phyloP scores from a whole-genome alignment of 2,113 vertebrate genomes.

The Neopipo cinnamomea region DNA sequence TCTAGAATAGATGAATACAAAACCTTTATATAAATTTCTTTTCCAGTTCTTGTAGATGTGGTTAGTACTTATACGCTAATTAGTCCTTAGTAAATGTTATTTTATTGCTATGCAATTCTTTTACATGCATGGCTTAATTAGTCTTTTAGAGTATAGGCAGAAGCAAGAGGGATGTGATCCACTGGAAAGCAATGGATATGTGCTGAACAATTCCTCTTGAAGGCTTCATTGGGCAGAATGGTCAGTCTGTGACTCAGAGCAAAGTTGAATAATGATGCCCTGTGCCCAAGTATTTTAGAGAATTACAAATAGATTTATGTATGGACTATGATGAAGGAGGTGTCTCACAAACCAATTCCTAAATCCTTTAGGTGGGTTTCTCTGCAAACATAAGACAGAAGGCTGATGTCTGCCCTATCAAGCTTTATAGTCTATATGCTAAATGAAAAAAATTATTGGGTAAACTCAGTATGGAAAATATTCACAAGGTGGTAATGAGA shows the following conservation, averaged over 20 bases:
- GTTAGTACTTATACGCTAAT: neutral
- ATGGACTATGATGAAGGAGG: neutral
- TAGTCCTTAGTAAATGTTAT: neutral
- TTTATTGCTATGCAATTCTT: neutral
- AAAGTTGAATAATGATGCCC: neutral
- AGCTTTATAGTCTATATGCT: neutral
- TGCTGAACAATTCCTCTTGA: neutral
- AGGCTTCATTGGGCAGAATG: neutral
- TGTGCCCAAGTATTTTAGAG: neutral
- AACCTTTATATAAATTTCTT: neutral
- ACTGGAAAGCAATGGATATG: neutral
- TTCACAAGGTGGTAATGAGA: neutral
- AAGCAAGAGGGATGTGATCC: neutral
- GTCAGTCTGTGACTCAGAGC: neutral
- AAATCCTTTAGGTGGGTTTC: neutral
- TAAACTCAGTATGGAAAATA: neutral
- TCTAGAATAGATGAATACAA: neutral
- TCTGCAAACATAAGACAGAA: neutral
- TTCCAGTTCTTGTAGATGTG: neutral
- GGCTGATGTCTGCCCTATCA: neutral
- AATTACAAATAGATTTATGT: neutral
- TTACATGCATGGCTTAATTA: neutral
- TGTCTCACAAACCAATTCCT: neutral
- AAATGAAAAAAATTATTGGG: neutral
- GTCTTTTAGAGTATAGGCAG: neutral